Evolutionary conservation across 2,113 vertebrate species (phyloP).

Genomic region (Tachuris rubrigastra): DNA sequence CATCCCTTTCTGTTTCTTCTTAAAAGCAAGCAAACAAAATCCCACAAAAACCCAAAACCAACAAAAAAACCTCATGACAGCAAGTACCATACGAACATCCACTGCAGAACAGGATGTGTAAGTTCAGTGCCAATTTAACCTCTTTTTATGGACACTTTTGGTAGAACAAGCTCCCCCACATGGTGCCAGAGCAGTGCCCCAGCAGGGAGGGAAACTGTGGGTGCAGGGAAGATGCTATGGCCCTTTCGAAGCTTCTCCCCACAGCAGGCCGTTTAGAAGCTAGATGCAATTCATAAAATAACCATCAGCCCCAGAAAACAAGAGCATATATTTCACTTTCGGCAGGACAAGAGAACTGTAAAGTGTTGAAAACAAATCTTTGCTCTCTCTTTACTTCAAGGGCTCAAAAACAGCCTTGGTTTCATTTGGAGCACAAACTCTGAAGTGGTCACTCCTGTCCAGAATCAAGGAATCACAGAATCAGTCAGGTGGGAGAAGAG

Average conservation of each 20-base stretch:
- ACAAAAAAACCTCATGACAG: not conserved
- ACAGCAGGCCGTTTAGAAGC: not conserved
- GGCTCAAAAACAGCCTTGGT: not conserved
- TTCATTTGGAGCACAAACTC: no score
- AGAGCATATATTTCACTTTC: not conserved
- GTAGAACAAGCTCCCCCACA: accelerated
- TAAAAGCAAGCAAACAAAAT: not conserved
- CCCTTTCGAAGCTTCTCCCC: not conserved
- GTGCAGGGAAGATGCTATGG: not conserved
- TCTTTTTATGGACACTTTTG: not conserved
- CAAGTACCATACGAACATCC: not conserved
- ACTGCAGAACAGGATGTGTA: not conserved
- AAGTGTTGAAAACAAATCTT: not conserved
- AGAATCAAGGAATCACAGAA: not conserved
- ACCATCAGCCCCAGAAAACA: not conserved
- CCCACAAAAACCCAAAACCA: no score
- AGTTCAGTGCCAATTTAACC: not conserved
- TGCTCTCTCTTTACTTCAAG: not conserved
- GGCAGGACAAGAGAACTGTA: not conserved
- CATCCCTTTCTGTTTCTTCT: not conserved
- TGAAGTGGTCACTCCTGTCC: not conserved
- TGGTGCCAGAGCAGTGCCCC: not conserved
- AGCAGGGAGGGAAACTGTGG: not conserved
- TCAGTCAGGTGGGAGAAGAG: not conserved
- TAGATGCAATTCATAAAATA: not conserved